A percentile compares a stretch with the other conserved stretches of the same genome.
Conservation (phyloP, 2,113 vertebrate genomes). For the Cettia cetti region DNA sequence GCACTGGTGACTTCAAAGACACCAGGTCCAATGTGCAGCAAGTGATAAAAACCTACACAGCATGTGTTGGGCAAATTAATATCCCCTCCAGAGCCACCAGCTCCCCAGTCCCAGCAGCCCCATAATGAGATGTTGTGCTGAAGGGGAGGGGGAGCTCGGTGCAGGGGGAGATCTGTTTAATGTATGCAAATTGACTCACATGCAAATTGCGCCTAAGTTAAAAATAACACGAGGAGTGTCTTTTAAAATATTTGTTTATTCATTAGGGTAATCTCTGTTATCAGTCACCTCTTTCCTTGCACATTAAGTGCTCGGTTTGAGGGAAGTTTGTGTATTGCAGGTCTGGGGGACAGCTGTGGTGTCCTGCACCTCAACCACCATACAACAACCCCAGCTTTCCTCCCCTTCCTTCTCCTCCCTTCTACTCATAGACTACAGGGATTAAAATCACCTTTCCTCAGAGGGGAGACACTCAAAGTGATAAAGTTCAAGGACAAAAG, state of each 20-base stretch:
- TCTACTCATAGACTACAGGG: not conserved
- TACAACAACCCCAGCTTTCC: not conserved
- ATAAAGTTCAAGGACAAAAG: not conserved
- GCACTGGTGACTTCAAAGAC: constrained; percentile 74
- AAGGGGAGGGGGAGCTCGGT: constrained; percentile 56
- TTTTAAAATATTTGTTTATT: constrained; percentile 71
- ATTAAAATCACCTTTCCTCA: not conserved
- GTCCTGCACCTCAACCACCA: not conserved
- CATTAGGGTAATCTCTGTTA: constrained; percentile 67
- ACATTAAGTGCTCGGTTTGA: constrained; percentile 43
- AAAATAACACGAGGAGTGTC: constrained; percentile 69
- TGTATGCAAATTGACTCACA: constrained; percentile 77
- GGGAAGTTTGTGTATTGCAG: constrained; percentile 36
- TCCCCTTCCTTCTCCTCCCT: not conserved
- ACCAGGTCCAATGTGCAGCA: constrained; percentile 66
- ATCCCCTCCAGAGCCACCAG: constrained; percentile 69
- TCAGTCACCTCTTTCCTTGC: constrained; percentile 45
- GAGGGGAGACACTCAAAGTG: not conserved
- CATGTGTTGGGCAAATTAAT: constrained; percentile 76
- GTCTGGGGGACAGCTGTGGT: not conserved
- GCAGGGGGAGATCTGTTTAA: constrained; percentile 72
- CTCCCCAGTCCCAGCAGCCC: constrained; percentile 67
- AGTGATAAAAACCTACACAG: constrained; percentile 75
- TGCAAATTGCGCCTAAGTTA: constrained; percentile 73
- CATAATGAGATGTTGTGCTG: constrained; percentile 69